phyloP scores from a whole-genome alignment of 2,888 invertebrate genomes.

The Caenorhabditis zanzibari region DNA sequence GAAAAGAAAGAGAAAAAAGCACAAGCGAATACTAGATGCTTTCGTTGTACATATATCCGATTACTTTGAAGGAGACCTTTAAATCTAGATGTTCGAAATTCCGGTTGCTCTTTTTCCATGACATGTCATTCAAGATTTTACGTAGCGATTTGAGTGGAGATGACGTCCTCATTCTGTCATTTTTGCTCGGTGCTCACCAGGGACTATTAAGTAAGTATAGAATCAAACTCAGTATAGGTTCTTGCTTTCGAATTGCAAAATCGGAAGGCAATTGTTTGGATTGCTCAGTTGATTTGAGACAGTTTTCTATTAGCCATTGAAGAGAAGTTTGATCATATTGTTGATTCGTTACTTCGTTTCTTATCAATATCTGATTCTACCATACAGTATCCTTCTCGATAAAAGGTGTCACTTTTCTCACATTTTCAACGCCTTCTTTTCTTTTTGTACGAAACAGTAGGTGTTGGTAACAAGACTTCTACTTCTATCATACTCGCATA shows the following conservation, averaged over 20 bases:
- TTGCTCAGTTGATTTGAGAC: not conserved
- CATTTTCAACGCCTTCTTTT: constrained; percentile 15
- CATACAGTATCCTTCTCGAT: constrained; percentile 7
- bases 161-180: constrained; percentile 12
- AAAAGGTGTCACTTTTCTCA: constrained; percentile 33
- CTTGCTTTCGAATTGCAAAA: too few relatives aligned
- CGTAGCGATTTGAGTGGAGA: constrained; percentile 27
- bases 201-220: constrained; percentile 1
- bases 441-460: constrained; percentile 13
- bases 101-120: constrained; percentile 36
- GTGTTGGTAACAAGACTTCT: constrained; percentile 10
- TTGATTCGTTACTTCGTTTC: too few relatives aligned
- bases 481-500: constrained; percentile 7
- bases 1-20: constrained; percentile 2
- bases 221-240: not conserved
- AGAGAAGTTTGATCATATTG: too few relatives aligned
- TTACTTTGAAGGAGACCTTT: constrained; percentile 19
- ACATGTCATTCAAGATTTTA: constrained; percentile 39
- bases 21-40: constrained; percentile 7
- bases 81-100: constrained; percentile 38
- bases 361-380: too few relatives aligned
- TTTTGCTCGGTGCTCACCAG: not conserved
- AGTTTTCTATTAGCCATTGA: too few relatives aligned
- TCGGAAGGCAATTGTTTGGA: too few relatives aligned
- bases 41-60: constrained; percentile 38